These are phyloP conservation scores for Oncorhynchus keta DNA, from an alignment of 2,113 vertebrate genomes.

Conservation along the genomic window DNA sequence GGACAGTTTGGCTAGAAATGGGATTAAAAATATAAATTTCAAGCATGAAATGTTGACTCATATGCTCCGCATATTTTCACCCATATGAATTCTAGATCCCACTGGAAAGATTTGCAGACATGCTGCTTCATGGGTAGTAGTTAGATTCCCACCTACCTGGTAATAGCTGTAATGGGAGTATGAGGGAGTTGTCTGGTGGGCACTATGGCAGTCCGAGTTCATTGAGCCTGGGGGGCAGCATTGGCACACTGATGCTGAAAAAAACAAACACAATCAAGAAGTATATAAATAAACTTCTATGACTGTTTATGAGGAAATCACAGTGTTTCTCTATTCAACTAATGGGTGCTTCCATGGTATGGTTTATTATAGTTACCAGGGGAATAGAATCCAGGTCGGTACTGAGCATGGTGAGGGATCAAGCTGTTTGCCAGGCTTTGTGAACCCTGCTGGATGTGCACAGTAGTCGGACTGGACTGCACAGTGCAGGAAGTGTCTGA, in stretches of 20 bases:
- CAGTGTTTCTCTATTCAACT: neutral
- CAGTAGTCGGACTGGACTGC: constrained; percentile 56
- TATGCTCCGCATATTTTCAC: neutral
- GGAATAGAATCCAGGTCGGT: constrained; percentile 65
- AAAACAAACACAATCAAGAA: no score
- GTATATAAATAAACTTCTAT: neutral
- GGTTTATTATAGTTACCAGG: constrained; percentile 53
- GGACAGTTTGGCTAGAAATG: constrained; percentile 65
- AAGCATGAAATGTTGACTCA: neutral
- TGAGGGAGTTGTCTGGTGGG: constrained; percentile 40
- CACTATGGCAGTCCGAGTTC: constrained; percentile 42
- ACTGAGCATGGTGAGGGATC: constrained; percentile 56
- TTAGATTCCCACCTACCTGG: constrained; percentile 62
- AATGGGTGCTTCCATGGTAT: neutral
- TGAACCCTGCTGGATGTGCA: constrained; percentile 62
- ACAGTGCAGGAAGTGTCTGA: constrained; percentile 64
- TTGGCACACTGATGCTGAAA: constrained; percentile 43
- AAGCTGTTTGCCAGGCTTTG: constrained; percentile 51
- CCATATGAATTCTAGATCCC: neutral
- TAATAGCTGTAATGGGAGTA: constrained; percentile 62
- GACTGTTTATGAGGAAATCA: neutral
- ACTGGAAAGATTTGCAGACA: neutral
- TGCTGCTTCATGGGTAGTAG: neutral
- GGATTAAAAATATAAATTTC: constrained; percentile 25
- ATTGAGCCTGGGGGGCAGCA: constrained; percentile 55